Base-by-base conservation (phyloP, 2,888 invertebrate genomes). In the Lithophane leautieri region DNA sequence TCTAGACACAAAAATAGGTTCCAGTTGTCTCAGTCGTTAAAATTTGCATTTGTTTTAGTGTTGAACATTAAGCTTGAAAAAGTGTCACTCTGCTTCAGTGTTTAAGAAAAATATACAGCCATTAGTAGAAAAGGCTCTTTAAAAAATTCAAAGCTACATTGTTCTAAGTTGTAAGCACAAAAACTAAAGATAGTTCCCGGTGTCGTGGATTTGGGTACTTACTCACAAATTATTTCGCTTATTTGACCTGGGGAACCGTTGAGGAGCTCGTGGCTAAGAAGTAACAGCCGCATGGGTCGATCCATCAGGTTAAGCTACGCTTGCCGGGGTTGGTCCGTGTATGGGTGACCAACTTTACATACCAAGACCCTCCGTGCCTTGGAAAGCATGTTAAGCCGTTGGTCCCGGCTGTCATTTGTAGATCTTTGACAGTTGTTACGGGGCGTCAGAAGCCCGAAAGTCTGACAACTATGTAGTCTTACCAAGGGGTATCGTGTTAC, bases 31-130 rank as follows among this genome's bases (percentile, higher is more conserved):
- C 22, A 0, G 22, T 70, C 60, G 60, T 81, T 70, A 65, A 54
- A 44, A 81, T 82, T 81, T 77, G 68, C 83, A 85, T 82, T 82
- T 62, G 12, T 71, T 68, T 82, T 47, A 42, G 40, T 71, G 42
- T 47, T 42, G 22, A 65, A 22, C 63, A 44, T 65, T 70, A 70
- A 52, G 52, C 52, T 25, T 60, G 47, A 28, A 42, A 70, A 54
- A 54, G 19, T 34, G 8, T 61, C 61, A 19, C 63, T 47, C 54
- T 56, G 6, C 65, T 54, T 69, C 14, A 54, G 19, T 50, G 52
- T 28, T 22, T 47, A n/a, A 34, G 6, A 19, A 22, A 28, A 56
- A n/a, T n/a, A 22, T 8, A 42, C 14, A 42, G 34, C 0, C 8
- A 7, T 56, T 34, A 22, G 19, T n/a, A 70, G 47, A 28, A 22